Base-by-base conservation (phyloP, 1,140 invertebrate genomes). In the Procambarus virginalis region DNA sequence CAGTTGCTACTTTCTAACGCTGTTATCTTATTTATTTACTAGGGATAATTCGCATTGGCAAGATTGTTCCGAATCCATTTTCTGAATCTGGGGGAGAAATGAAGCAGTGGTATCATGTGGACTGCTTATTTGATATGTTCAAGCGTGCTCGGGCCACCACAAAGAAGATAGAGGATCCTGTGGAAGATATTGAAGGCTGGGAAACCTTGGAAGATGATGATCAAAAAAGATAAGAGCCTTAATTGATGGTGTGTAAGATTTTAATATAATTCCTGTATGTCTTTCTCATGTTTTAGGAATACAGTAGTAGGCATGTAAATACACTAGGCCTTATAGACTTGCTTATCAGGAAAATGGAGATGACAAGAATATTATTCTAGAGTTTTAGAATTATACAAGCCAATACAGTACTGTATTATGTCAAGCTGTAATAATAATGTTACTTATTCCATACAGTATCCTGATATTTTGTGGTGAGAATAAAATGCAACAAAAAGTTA, bases 41-140 rank as follows among this genome's bases (percentile, higher is more conserved):
- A 91, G 90, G 90, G 12, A 89, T 90, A 0, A 84, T 95, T 49
- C 92, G 95, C n/a, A 93, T 95, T 84, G 95, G 93, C 0, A 95
- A 97, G 94, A 92, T 97, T 46, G 95, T 96, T 5, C 93, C 96
- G 0, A 98, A 97, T 94, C 97, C 96, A 2, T 98, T 98, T 93
- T 95, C 95, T 22, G 94, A 95, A 77, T 93, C 93, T 58, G 96
- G 96, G n/a, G 96, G 96, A 9, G 96, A 96, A 92, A 97, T 98
- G 97, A 98, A 97, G 93, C 95, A 95, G 84, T 98, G 97, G 97
- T 95, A 96, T 93, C 97, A 98, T 93, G 93, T 97, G 0, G 93
- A 94, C 77, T 98, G 97, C 93, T 93, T 98, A 2, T 97, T 98
- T 94, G 96, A 97, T 87, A 95, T 95, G 1, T 96, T 98, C 91